Evolutionary conservation across 2,113 vertebrate genomes (phyloP), one percentile per base, ranked within the genome.

Genomic region (Vulpes vulpes): DNA sequence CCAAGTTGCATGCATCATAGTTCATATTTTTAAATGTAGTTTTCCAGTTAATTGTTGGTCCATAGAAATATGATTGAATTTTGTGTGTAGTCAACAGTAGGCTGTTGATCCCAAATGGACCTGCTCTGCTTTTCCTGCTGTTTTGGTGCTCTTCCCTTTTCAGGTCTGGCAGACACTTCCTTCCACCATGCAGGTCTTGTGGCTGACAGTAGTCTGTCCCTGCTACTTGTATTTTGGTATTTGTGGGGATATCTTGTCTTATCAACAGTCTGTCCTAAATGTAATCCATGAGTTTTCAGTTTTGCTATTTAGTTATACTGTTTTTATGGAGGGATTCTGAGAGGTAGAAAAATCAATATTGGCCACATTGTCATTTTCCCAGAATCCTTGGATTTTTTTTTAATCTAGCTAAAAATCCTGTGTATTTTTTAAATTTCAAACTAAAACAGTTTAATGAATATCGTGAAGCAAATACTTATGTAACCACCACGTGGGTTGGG

Each of bases 321-420:
- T 71, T 92, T 83, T 60, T 62, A 83, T 83, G 38, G 32, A 83
- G 91, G 91, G 55, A 62, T 92, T 92, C 30, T 19, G 79, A 83
- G 20, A 73, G 38, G 30, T 73, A n/a, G 65, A 51, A 92, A 73
- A 92, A 73, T 43, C 53, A 83, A 60, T 73, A 49, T 49, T 49
- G 79, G 53, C 59, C 53, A 59, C 53, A n/a, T 82, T 60, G 65
- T 30, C 27, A 73, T 51, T 83, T 92, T 27, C 79, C 30, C 30
- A 92, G 79, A 60, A 82, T 73, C 38, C 30, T 83, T 53, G 82
- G 60, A 49, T 30, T 51, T 76, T 78, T 43, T 53, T 22, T 92
- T 83, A 30, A 62, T 74, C 80, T 83, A 65, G 81, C 49, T 78
- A 67, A 65, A 57, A 65, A 57, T 35, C 55, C 11, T 76, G 5